phyloP scores from a whole-genome alignment of 2,888 invertebrate species.

The Ophonus ardosiacus region DNA sequence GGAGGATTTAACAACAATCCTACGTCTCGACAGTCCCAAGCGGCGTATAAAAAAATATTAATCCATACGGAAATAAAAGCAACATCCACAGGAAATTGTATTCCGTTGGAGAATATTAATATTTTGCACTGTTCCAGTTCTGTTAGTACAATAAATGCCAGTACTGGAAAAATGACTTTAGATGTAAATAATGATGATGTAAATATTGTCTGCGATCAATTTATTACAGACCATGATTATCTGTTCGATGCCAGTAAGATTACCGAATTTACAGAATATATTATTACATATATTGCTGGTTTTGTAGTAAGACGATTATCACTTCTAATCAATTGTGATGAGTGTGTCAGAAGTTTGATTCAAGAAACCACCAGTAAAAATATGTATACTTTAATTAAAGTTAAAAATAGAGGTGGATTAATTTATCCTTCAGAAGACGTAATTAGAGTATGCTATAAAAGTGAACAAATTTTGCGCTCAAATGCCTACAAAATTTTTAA shows the following conservation, averaged over 20 bases:
- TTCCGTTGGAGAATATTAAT: conserved; percentile 65
- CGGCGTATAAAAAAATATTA: conserved; percentile 66
- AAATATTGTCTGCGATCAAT: too few relatives aligned
- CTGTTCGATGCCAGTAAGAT: too few relatives aligned
- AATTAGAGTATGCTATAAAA: not conserved
- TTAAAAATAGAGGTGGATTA: conserved; percentile 62
- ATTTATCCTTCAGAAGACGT: conserved; percentile 63
- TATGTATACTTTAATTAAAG: conserved; percentile 48
- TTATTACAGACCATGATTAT: too few relatives aligned
- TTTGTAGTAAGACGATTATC: conserved; percentile 56
- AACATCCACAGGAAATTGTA: conserved; percentile 64
- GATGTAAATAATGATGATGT: conserved; percentile 22
- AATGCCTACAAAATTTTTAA: too few relatives aligned
- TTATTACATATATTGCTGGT: conserved; percentile 65
- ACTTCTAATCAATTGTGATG: conserved; percentile 60
- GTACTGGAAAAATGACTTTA: conserved; percentile 42
- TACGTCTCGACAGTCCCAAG: conserved; percentile 65
- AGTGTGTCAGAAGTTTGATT: conserved; percentile 60
- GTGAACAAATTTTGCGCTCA: not conserved
- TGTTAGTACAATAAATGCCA: conserved; percentile 6
- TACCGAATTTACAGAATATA: not conserved
- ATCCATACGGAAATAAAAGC: conserved; percentile 64
- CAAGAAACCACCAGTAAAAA: conserved; percentile 9
- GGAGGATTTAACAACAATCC: conserved; percentile 67
- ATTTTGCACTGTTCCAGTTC: conserved; percentile 64